A percentile compares a stretch with the other conserved stretches of the same genome.
Evolutionary conservation across 2,797 vertebrate genomes (phyloP).

Genomic region (Pseudochromis fuscus): DNA sequence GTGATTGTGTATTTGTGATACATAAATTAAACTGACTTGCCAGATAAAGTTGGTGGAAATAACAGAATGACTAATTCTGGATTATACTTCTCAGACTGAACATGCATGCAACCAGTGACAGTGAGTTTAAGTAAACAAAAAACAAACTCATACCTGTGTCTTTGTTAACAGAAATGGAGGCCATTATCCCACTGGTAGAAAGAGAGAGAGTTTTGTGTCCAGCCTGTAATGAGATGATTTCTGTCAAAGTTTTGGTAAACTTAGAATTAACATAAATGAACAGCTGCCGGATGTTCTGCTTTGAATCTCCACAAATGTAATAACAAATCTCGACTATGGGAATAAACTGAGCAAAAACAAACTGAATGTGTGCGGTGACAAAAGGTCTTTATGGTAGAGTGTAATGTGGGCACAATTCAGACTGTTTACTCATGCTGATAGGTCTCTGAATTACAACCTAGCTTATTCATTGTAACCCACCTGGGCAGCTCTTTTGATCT

Average conservation of each 20-base stretch:
- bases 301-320: not conserved
- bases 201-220: constrained; percentile 35
- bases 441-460: constrained; percentile 41
- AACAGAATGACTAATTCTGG: not conserved
- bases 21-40: not conserved
- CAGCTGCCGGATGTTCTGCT: not conserved
- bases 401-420: not conserved
- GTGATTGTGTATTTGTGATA: not conserved
- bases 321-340: constrained; percentile 8
- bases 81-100: not conserved
- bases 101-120: not conserved
- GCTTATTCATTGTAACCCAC: constrained; percentile 42
- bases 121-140: constrained; percentile 11
- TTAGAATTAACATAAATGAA: constrained; percentile 1
- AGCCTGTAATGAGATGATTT: constrained; percentile 51
- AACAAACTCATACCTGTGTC: constrained; percentile 55
- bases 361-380: constrained; percentile 22
- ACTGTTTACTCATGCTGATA: constrained; percentile 47
- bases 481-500: constrained; percentile 66
- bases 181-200: constrained; percentile 62
- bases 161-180: constrained; percentile 47
- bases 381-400: constrained; percentile 3
- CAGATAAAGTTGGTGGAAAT: not conserved
- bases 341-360: constrained; percentile 15
- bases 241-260: constrained; percentile 19